These are phyloP conservation scores for Paradoxurus hermaphroditus DNA, from an alignment of 2,113 vertebrate species.

Conservation along the genomic window DNA sequence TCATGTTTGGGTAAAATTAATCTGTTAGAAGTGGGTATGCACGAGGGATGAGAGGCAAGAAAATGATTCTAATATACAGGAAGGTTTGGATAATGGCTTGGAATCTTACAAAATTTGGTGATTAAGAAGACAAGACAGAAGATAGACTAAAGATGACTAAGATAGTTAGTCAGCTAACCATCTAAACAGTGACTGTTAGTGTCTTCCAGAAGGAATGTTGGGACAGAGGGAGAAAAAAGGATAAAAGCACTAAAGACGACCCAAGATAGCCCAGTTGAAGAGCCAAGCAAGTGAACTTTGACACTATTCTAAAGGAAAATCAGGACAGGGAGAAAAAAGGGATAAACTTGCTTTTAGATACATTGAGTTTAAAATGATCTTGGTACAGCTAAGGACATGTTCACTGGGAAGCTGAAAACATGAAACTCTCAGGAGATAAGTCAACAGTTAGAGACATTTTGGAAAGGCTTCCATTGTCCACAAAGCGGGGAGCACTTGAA, in stretches of 20 bases:
- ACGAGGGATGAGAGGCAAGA: background rate
- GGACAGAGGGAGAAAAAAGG: background rate
- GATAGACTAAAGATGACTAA: background rate
- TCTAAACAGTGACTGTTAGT: background rate
- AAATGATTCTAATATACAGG: background rate
- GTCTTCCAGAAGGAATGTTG: background rate
- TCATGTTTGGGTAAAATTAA: background rate
- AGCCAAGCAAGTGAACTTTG: background rate
- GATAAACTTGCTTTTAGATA: background rate
- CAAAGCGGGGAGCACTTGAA: background rate
- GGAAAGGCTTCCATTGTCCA: background rate
- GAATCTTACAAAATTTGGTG: background rate
- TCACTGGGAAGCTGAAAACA: background rate
- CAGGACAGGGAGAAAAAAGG: background rate
- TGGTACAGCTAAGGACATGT: background rate
- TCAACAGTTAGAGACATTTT: background rate
- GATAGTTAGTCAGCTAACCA: background rate
- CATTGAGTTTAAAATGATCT: background rate
- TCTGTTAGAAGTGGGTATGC: background rate
- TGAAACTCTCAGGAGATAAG: background rate
- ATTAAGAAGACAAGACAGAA: background rate
- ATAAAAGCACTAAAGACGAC: background rate
- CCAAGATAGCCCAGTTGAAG: background rate
- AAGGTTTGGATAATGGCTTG: background rate
- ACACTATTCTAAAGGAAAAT: background rate